These are phyloP conservation scores for Camponotus vicinus DNA, from an alignment of 1,140 invertebrate species.

Conservation along the genomic window DNA sequence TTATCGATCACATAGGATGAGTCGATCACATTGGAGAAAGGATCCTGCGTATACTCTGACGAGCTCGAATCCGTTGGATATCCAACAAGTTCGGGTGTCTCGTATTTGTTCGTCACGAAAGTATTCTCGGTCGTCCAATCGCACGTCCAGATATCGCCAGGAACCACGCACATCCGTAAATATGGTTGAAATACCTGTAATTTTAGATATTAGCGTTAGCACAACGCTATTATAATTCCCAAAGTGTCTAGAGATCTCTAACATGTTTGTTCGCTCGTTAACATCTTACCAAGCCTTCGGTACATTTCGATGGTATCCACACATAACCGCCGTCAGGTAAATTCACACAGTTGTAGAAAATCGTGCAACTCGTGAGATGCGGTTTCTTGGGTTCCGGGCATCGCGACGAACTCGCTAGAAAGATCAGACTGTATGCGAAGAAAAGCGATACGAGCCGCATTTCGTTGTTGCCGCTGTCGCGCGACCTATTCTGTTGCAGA, in stretches of 20 bases:
- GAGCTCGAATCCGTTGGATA: constrained; percentile 69
- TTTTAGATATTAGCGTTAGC: constrained; percentile 10
- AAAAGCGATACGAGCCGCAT: constrained; percentile 66
- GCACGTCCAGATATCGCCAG: constrained; percentile 83
- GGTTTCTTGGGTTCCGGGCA: constrained; percentile 85
- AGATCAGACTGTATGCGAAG: constrained; percentile 60
- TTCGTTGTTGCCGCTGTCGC: constrained; percentile 32
- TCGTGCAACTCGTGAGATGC: constrained; percentile 85
- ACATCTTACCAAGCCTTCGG: constrained; percentile 83
- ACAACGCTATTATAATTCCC: neutral
- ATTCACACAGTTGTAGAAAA: constrained; percentile 86
- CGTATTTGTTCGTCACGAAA: constrained; percentile 55
- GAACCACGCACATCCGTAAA: constrained; percentile 84
- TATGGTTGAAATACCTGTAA: constrained; percentile 84
- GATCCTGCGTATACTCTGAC: constrained; percentile 60
- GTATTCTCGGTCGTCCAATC: constrained; percentile 46
- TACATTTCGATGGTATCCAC: constrained; percentile 86
- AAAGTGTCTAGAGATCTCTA: too few relatives aligned
- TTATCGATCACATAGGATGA: constrained; percentile 65
- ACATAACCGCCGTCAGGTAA: constrained; percentile 83
- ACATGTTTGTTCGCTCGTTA: constrained; percentile 7
- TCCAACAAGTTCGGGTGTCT: constrained; percentile 51
- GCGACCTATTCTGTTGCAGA: neutral
- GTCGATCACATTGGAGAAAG: constrained; percentile 68
- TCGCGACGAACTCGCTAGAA: constrained; percentile 66